Evolutionary conservation across 23 tunicate species (phyloP), one percentile per base, ranked within the genome.

Genomic region (Styela plicata): DNA sequence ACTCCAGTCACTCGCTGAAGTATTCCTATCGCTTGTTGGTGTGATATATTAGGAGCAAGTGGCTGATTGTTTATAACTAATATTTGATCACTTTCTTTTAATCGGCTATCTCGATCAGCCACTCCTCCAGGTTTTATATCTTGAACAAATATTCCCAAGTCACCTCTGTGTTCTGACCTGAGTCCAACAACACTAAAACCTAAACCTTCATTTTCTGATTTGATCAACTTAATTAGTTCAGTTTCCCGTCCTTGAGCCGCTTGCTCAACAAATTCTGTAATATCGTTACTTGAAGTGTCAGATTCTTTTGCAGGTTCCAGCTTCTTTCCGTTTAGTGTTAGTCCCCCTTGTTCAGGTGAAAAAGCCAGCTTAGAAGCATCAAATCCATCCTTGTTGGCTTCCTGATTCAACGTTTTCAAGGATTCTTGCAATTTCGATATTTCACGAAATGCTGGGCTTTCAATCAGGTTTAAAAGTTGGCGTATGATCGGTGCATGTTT

Each of bases 161-260:
- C 99, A 1, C 99, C 99, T 7, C 99, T 70, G 71, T 94, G 85
- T 69, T 89, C 99, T 21, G 95, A 89, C 44, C 88, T 63, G 13
- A 94, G 65, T 29, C 99, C 99, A 28, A 94, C 91, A n/a, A 94
- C 99, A 86, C 94, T 89, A 64, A 94, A 94, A 13, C 99, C 99
- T 31, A 94, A 79, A 31, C 90, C 88, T 83, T 89, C 91, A 26
- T 79, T 82, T 53, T 70, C 84, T 34, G 85, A 85, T 79, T 94
- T 94, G 61, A 82, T 74, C 17, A 94, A 69, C 37, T 83, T 86
- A 74, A 94, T 89, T 63, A 63, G 28, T 82, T 94, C 99, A 36
- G 89, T 84, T 61, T 89, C 95, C 17, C 99, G 73, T 33, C 95
- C 95, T 75, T 89, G 86, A 24, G 99, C 95, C 2, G 90, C 85